Conservation (phyloP, 2,888 invertebrate species). For the Epinotia nisella region DNA sequence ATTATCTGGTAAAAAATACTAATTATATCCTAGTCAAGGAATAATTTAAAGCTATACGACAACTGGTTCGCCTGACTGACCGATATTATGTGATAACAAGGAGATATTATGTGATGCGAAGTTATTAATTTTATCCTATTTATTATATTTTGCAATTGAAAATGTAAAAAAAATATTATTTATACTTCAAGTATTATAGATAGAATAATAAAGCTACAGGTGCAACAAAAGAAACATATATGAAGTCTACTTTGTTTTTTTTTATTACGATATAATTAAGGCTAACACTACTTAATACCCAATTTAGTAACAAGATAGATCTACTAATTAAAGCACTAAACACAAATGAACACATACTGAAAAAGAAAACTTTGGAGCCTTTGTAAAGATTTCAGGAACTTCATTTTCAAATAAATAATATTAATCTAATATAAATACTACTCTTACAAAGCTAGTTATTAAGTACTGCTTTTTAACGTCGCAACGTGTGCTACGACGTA, state of each 20-base stretch:
- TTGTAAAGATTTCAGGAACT: neutral
- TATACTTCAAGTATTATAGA: constrained; percentile 9
- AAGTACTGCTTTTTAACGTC: neutral
- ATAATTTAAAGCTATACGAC: neutral
- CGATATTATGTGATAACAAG: neutral
- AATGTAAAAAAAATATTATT: constrained; percentile 31
- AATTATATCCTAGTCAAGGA: constrained; percentile 14
- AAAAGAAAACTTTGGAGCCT: neutral
- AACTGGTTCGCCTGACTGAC: neutral
- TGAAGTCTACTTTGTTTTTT: neutral
- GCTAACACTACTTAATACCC: neutral
- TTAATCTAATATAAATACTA: neutral
- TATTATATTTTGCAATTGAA: constrained; percentile 34
- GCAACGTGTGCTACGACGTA: too few relatives aligned
- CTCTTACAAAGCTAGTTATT: neutral
- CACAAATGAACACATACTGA: constrained; percentile 20
- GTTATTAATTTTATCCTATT: constrained; percentile 7
- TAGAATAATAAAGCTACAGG: constrained; percentile 18
- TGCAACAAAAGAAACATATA: constrained; percentile 8
- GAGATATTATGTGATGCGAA: neutral
- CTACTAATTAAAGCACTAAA: neutral
- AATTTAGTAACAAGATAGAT: neutral
- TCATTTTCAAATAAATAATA: constrained; percentile 7
- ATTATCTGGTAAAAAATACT: neutral
- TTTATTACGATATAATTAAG: neutral